Evolutionary conservation across 2,797 vertebrate species (phyloP).

Genomic region (Spinus pinus): DNA sequence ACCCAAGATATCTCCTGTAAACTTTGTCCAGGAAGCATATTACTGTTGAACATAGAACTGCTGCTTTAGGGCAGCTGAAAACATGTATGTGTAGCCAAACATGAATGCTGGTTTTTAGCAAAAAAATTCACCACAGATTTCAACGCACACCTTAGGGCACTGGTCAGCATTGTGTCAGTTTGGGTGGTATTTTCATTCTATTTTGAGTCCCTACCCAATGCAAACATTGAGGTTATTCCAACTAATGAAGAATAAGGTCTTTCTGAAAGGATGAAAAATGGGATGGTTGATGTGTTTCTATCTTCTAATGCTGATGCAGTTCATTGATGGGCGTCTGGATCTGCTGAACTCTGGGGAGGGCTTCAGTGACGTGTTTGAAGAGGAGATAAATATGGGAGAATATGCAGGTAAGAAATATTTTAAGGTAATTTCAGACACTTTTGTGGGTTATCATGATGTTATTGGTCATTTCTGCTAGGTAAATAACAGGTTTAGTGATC

Average conservation of each 20-base stretch:
- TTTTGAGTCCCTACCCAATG: not conserved
- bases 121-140: not conserved
- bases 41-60: not conserved
- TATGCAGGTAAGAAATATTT: constrained; percentile 84
- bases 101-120: not conserved
- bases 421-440: not conserved
- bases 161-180: not conserved
- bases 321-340: constrained; percentile 94
- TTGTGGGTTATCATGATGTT: not conserved
- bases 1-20: not conserved
- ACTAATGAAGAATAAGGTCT: not conserved
- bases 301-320: constrained; percentile 73
- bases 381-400: constrained; percentile 95
- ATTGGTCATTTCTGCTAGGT: not conserved
- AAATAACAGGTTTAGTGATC: not conserved
- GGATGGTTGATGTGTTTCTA: not conserved
- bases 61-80: not conserved
- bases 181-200: not conserved
- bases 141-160: not conserved
- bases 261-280: not conserved
- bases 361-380: constrained; percentile 96
- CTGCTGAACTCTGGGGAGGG: constrained; percentile 93
- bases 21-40: not conserved
- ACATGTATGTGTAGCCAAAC: fast-evolving
- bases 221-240: not conserved